Evolutionary conservation across 2,113 vertebrate species (phyloP).

Genomic region (Bungarus multicinctus): DNA sequence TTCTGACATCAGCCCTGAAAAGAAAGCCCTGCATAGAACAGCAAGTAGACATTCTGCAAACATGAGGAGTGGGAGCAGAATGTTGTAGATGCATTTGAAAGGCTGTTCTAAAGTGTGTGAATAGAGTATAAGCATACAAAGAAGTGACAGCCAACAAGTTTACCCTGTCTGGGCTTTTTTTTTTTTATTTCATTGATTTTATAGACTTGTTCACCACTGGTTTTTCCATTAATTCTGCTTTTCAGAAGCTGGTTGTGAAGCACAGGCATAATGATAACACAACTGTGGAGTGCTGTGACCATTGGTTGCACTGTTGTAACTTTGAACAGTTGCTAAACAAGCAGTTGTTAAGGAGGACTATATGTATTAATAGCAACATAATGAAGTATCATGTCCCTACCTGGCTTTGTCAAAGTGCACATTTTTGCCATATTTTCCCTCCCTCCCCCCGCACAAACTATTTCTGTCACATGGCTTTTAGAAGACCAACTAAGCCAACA

Average conservation of each 20-base stretch:
- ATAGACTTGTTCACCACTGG: not conserved
- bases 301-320: not conserved
- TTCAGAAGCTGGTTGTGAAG: not conserved
- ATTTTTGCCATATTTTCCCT: not conserved
- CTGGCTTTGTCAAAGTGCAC: not conserved
- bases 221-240: not conserved
- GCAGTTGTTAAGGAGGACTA: not conserved
- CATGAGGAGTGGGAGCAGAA: not conserved
- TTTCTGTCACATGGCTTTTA: slow-evolving; percentile 16
- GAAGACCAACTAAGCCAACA: slow-evolving; percentile 30
- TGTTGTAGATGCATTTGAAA: not conserved
- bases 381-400: not conserved
- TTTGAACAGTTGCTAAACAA: not conserved
- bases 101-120: not conserved
- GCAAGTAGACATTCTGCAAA: not conserved
- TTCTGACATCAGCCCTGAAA: not conserved
- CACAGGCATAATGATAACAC: not conserved
- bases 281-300: not conserved
- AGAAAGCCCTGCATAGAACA: not conserved
- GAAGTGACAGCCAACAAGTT: not conserved
- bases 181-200: not conserved
- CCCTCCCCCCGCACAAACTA: not conserved
- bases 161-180: not conserved
- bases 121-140: not conserved
- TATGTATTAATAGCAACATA: not conserved